Evolutionary conservation across 2,797 vertebrate species (phyloP).

Genomic region (Lophotriccus pileatus): DNA sequence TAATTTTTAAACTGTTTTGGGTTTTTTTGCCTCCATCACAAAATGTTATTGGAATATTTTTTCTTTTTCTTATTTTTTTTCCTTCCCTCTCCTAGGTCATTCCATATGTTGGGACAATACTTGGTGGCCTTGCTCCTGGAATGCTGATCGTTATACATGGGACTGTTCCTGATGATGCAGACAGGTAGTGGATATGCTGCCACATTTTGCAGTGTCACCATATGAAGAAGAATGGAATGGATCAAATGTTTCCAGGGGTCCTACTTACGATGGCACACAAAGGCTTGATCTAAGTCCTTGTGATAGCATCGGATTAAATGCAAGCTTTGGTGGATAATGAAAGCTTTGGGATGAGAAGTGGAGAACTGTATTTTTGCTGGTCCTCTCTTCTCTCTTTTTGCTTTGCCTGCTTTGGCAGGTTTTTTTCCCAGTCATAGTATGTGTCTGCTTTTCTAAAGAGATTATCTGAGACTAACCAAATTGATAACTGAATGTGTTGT

Average conservation of each 20-base stretch:
- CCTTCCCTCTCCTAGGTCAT: conserved; percentile 68
- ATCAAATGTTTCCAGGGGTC: neutral
- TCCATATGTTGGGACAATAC: conserved; percentile 85
- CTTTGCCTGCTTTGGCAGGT: neutral
- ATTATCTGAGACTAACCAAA: neutral
- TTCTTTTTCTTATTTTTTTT: neutral
- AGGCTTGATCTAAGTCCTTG: neutral
- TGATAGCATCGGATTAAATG: neutral
- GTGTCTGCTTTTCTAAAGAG: neutral
- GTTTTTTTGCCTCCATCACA: neutral
- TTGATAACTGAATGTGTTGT: neutral
- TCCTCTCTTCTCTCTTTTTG: neutral
- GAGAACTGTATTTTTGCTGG: neutral
- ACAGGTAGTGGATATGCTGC: conserved; percentile 77
- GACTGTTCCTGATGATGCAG: conserved; percentile 75
- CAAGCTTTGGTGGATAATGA: neutral
- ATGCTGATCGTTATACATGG: conserved; percentile 86
- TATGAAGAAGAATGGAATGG: neutral
- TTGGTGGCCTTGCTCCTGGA: conserved; percentile 81
- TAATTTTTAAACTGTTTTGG: neutral
- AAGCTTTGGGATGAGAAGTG: neutral
- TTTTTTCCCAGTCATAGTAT: neutral
- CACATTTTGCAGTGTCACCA: neutral
- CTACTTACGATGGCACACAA: neutral
- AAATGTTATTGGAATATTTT: neutral